A percentile compares a stretch with the other conserved stretches of the same genome.
These are phyloP conservation scores for Anolis apletophallus DNA, from an alignment of 2,797 vertebrate species.

Conservation along the genomic window DNA sequence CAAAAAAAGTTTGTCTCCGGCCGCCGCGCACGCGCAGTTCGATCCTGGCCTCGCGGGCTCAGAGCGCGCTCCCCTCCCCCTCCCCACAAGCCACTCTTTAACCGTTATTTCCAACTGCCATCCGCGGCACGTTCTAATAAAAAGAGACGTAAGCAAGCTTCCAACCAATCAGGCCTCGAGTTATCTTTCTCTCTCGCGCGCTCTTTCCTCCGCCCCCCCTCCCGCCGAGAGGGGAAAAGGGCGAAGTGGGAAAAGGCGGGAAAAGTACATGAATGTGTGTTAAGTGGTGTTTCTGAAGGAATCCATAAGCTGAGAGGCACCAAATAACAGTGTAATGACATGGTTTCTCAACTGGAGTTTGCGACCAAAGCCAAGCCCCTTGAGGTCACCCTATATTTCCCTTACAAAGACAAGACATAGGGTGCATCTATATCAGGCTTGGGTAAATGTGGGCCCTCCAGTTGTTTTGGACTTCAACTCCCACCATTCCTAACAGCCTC, in stretches of 20 bases:
- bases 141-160: no score
- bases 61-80: not conserved
- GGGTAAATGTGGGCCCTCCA: no score
- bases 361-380: not conserved
- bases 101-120: constrained; percentile 27
- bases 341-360: not conserved
- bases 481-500: no score
- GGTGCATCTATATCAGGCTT: no score
- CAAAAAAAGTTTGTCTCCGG: no score
- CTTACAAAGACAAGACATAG: not conserved
- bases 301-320: not conserved
- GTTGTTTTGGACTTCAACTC: no score
- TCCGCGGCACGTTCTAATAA: no score
- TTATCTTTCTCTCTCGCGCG: not conserved
- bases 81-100: not conserved
- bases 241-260: not conserved
- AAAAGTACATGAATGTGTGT: not conserved
- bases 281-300: not conserved
- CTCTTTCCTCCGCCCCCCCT: no score
- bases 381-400: not conserved
- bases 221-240: not conserved
- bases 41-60: not conserved
- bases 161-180: constrained; percentile 39
- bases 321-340: not conserved
- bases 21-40: no score